Evolutionary conservation across 2,888 invertebrate genomes (phyloP).

Genomic region (Drosophila putrida): DNA sequence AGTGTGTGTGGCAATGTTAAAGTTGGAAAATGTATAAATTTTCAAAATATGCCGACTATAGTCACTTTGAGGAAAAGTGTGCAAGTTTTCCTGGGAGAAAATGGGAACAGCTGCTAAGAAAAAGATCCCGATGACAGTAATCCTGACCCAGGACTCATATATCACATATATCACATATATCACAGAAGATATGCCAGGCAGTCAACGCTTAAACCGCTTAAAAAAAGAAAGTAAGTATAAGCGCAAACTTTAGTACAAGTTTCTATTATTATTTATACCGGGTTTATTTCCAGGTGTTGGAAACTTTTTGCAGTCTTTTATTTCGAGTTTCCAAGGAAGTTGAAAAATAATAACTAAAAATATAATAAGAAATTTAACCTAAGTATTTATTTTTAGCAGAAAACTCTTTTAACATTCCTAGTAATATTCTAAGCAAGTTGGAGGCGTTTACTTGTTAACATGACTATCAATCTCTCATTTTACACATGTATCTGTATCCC

Average conservation of each 20-base stretch:
- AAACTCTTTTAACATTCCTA: background rate
- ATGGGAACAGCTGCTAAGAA: background rate
- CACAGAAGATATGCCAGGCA: background rate
- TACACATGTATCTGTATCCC: conserved; percentile 3
- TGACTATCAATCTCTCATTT: conserved; percentile 2
- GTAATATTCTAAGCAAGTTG: background rate
- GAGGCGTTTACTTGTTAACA: background rate
- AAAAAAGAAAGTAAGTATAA: background rate
- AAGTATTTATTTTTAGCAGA: too few relatives aligned
- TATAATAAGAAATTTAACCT: too few relatives aligned
- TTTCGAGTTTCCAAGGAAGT: too few relatives aligned
- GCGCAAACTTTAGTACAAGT: background rate
- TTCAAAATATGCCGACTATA: conserved; percentile 8
- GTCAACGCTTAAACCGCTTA: background rate
- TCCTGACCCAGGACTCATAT: background rate
- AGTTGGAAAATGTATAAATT: conserved; percentile 34
- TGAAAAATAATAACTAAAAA: too few relatives aligned
- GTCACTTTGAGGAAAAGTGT: background rate
- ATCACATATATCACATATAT: conserved; percentile 13
- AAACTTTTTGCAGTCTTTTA: background rate
- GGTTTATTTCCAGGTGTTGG: background rate
- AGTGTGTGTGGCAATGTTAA: conserved; percentile 37
- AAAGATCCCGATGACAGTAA: background rate
- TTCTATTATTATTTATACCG: background rate
- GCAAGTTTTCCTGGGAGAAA: background rate